phyloP scores from a whole-genome alignment of 2,797 vertebrate species.

The Cacajao melanocephalus region DNA sequence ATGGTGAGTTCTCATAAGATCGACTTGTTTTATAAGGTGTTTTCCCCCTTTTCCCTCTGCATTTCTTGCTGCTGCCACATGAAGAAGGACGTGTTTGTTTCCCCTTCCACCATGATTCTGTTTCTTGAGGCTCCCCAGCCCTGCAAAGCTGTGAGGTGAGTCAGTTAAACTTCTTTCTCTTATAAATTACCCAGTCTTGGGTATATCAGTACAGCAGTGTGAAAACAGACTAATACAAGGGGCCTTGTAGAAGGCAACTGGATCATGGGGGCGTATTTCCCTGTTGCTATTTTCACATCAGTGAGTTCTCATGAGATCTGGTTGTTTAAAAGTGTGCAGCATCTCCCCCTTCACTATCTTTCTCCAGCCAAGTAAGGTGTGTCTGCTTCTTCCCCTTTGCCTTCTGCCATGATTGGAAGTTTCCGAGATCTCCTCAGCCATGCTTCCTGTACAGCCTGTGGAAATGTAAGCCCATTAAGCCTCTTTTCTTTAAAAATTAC shows the following conservation, averaged over 20 bases:
- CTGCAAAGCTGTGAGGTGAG: background rate
- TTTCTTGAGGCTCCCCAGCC: too few relatives aligned
- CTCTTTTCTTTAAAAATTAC: background rate
- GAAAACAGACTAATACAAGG: background rate
- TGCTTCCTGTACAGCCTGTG: background rate
- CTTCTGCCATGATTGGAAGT: background rate
- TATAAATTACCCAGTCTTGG: background rate
- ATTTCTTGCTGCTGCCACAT: too few relatives aligned
- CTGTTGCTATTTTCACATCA: background rate
- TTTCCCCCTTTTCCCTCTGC: too few relatives aligned
- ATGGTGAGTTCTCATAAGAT: too few relatives aligned
- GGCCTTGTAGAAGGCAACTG: background rate
- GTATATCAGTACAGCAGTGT: background rate
- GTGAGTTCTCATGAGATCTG: background rate
- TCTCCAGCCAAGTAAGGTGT: background rate
- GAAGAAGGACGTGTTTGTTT: too few relatives aligned
- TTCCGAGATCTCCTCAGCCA: background rate
- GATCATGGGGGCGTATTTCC: background rate
- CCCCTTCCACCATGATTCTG: background rate
- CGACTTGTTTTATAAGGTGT: too few relatives aligned
- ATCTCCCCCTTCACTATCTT: background rate
- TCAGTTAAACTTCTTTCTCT: background rate
- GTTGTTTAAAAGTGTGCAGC: background rate
- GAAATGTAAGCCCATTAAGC: background rate
- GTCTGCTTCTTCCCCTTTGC: background rate